Conservation (phyloP, 2,113 vertebrate genomes). For the Lipophrys pholis region DNA sequence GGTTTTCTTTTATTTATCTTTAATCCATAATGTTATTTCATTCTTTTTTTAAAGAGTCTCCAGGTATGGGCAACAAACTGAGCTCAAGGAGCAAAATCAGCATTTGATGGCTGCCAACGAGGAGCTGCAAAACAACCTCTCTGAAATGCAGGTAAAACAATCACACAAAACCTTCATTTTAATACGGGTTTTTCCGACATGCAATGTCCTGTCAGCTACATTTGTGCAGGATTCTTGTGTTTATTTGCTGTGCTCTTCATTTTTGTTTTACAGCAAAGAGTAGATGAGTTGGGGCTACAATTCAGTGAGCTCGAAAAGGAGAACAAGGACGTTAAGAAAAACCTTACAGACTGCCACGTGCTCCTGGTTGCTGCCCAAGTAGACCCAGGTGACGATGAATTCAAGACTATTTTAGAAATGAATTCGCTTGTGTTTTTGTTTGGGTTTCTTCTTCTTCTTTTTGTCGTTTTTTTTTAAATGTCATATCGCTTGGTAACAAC, state of each 20-base stretch:
- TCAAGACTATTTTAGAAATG: background rate
- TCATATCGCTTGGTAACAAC: background rate
- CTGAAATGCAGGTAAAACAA: conserved; percentile 72
- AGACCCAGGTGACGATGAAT: conserved; percentile 67
- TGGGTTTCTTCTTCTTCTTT: too few relatives aligned
- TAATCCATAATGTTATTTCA: background rate
- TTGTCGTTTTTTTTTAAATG: background rate
- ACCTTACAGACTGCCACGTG: conserved; percentile 76
- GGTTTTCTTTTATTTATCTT: too few relatives aligned
- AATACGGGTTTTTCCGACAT: too few relatives aligned
- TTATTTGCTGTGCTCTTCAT: background rate
- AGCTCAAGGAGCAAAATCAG: conserved; percentile 79
- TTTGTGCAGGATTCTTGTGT: background rate
- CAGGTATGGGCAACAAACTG: conserved; percentile 74
- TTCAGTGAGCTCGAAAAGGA: conserved; percentile 72
- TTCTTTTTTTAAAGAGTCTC: conserved; percentile 40
- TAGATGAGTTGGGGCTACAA: conserved; percentile 70
- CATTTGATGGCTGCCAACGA: conserved; percentile 70
- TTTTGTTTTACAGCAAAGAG: conserved; percentile 67
- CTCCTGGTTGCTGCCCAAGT: conserved; percentile 71
- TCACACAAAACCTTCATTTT: background rate
- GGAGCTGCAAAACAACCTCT: conserved; percentile 78
- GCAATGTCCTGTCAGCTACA: background rate
- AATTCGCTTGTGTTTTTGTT: too few relatives aligned
- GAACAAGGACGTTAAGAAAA: conserved; percentile 70